Percentiles rank a stretch among this genome's conserved stretches.
These are phyloP conservation scores for Petaurus breviceps DNA, from an alignment of 2,113 vertebrate genomes.

Conservation along the genomic window DNA sequence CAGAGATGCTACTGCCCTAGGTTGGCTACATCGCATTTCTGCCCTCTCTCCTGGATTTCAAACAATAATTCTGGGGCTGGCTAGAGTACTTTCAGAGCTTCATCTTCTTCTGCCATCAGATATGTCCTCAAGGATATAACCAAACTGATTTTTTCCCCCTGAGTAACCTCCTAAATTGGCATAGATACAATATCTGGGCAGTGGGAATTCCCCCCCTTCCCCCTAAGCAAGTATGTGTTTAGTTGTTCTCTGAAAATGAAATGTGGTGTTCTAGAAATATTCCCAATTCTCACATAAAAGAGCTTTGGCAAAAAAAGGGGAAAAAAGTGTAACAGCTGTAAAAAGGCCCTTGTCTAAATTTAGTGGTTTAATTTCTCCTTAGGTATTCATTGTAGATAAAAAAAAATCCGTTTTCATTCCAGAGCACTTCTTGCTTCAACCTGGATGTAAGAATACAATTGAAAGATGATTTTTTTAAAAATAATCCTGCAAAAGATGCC, in stretches of 20 bases:
- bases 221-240: conserved; percentile 14
- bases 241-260: conserved; percentile 34
- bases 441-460: conserved; percentile 22
- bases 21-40: not conserved
- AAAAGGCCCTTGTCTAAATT: conserved; percentile 66
- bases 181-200: conserved; percentile 13
- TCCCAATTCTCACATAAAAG: conserved; percentile 63
- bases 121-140: not conserved
- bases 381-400: conserved; percentile 33
- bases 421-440: conserved; percentile 27
- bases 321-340: conserved; percentile 37
- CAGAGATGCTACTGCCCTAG: not conserved
- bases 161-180: not conserved
- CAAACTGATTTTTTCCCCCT: not conserved
- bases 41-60: not conserved
- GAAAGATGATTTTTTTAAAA: conserved; percentile 9
- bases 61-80: not conserved
- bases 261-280: conserved; percentile 28
- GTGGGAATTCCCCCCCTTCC: not conserved
- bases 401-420: conserved; percentile 22
- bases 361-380: conserved; percentile 55
- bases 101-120: not conserved
- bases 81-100: not conserved
- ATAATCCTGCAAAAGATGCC: not conserved
- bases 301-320: conserved; percentile 62